Evolutionary conservation across 2,113 vertebrate species (phyloP), one percentile per base, ranked within the genome.

Genomic region (Thryonomys swinderianus): DNA sequence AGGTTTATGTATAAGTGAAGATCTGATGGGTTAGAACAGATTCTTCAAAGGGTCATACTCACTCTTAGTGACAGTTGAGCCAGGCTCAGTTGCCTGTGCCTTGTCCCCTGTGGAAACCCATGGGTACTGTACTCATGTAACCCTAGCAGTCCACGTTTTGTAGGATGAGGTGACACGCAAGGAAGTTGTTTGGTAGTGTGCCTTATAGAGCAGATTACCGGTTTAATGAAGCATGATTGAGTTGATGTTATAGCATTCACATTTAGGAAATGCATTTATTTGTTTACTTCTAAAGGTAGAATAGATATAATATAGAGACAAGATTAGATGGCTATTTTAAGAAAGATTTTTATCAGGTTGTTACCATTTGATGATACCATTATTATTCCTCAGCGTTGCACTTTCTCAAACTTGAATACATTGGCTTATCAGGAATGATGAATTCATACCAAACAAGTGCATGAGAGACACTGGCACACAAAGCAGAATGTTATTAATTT

Each of bases 321-420:
- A 66, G 34, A 69, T 84, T 89, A 57, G 18, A n/a, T 74, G 17
- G n/a, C 23, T 80, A 55, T 94, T 95, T 92, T 61, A 53, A 45
- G 74, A 89, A 85, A 61, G 21, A 20, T 91, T 90, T 71, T 71
- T 71, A 66, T 95, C 21, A 85, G 55, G 45, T 78, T 55, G 12
- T 55, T 95, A 4, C 86, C 18, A 40, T 74, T 89, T 88, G 82
- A 53, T 89, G 55, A 82, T 71, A 30, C n/a, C 21, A 37, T 78
- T 51, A 74, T 57, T 85, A 62, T 73, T 96, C 3, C n/a, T 89
- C 30, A 2, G 14, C 79, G 71, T 84, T 94, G 40, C 25, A 25
- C 2, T 94, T 95, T 93, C 48, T 91, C n/a, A 93, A 93, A 87
- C 53, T 71, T 64, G 23, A 93, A 71, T 78, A 8, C 91, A 71